Evolutionary conservation across 2,888 invertebrate genomes (phyloP), one percentile per base, ranked within the genome.

Genomic region (Phalera bucephala): DNA sequence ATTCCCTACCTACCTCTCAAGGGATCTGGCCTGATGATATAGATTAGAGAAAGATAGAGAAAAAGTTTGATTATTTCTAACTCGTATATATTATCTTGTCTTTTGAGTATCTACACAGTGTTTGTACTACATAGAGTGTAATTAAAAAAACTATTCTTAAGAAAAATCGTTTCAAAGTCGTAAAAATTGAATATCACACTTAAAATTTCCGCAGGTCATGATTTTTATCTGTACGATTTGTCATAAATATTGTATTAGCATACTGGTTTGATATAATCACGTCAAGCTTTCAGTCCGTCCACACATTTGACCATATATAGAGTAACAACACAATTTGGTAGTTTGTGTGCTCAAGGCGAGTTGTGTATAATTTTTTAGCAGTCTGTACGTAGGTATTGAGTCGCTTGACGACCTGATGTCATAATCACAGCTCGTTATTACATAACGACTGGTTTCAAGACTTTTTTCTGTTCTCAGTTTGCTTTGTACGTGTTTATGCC

Each of bases 381-480:
- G 40, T 48, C 37, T 36, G 40, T 49, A 40, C 37, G 45, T 42
- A 48, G 40, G 49, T 41, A 39, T 40, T 43, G 48, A 48, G 52
- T 45, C 47, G 45, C 41, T 5, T 17, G 17, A 5, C 42, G 49
- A 48, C 52, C 54, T 64, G 63, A 71, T 74, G 71, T 67, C 64
- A 70, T 73, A 79, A 77, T 75, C 65, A 59, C 55, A 39, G 48
- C 52, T 61, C 38, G 17, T 17, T 17, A 61, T 69, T 61, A 67
- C 55, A 61, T 72, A 76, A 74, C 58, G 56, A 72, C 72, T 61
- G 62, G 72, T 74, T 72, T 67, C 56, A 56, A 54, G 47, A 45
- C 49, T 60, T 72, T 75, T 75, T 72, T 73, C 60, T 68, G 57
- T 61, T 64, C 61, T 61, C 51, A 58, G 68, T 76, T 65, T 66